Conservation (phyloP, 2,888 invertebrate species). For the Lamellibrachia columna region DNA sequence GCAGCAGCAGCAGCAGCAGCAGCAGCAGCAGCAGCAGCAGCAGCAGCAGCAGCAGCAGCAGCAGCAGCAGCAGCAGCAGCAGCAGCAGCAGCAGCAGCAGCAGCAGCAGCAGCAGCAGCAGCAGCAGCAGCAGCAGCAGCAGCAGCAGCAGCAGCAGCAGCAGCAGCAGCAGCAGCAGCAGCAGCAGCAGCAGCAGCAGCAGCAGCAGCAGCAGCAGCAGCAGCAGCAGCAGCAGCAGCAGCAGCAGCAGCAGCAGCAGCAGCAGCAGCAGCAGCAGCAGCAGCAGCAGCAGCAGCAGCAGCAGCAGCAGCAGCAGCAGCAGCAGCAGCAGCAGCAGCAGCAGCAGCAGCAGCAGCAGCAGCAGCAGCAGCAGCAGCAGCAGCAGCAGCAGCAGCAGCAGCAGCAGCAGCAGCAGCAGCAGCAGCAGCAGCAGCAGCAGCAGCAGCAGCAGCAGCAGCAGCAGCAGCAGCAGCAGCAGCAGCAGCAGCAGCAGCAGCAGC, state of each 20-base stretch:
- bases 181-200: slow-evolving; percentile 20
- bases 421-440: slow-evolving; percentile 24
- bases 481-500: not conserved
- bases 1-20: slow-evolving; percentile 20
- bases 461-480: not conserved
- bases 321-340: slow-evolving; percentile 18
- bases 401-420: not conserved
- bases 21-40: not conserved
- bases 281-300: not conserved
- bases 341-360: slow-evolving; percentile 24
- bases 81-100: slow-evolving; percentile 24
- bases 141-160: slow-evolving; percentile 18
- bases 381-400: not conserved
- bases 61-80: slow-evolving; percentile 24
- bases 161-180: slow-evolving; percentile 24
- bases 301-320: not conserved
- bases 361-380: slow-evolving; percentile 20
- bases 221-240: not conserved
- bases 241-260: slow-evolving; percentile 24
- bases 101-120: not conserved
- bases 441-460: slow-evolving; percentile 24
- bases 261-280: slow-evolving; percentile 24
- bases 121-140: not conserved
- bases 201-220: not conserved
- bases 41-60: not conserved